A percentile compares a stretch with the other conserved stretches of the same genome.
phyloP scores from a whole-genome alignment of 1,140 invertebrate genomes.

The Trachymyrmex septentrionalis region DNA sequence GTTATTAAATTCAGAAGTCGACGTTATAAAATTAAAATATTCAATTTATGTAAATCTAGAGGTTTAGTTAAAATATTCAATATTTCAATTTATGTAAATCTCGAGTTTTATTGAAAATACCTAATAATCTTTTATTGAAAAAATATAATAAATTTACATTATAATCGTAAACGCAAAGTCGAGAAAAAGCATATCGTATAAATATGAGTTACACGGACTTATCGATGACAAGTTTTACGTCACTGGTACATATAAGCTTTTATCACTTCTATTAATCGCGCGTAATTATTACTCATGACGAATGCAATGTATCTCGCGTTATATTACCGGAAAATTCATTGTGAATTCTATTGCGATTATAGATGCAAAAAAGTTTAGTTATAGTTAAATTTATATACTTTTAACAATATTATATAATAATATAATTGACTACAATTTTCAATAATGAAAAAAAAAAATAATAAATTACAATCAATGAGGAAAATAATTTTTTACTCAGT shows the following conservation, averaged over 20 bases:
- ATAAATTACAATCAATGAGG: neutral
- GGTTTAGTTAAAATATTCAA: neutral
- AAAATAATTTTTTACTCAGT: neutral
- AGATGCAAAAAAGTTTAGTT: neutral
- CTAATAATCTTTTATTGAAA: too few species aligned
- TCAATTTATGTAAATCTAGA: neutral
- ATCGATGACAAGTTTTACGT: constrained; percentile 27
- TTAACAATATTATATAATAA: neutral
- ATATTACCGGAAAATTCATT: neutral
- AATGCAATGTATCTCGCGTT: neutral
- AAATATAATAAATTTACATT: neutral
- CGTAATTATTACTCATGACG: constrained; percentile 34
- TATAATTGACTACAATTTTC: neutral
- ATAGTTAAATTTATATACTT: neutral
- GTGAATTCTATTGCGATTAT: neutral
- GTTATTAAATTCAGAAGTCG: neutral
- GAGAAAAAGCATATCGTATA: neutral
- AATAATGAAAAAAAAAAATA: constrained; percentile 11
- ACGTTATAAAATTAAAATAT: neutral
- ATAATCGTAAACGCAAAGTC: neutral
- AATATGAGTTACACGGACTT: neutral
- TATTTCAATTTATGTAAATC: neutral
- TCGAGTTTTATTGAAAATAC: neutral
- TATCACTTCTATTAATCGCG: constrained; percentile 32
- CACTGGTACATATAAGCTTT: constrained; percentile 13